Conservation (phyloP, 2,888 invertebrate genomes). For the Galeruca laticollis region DNA sequence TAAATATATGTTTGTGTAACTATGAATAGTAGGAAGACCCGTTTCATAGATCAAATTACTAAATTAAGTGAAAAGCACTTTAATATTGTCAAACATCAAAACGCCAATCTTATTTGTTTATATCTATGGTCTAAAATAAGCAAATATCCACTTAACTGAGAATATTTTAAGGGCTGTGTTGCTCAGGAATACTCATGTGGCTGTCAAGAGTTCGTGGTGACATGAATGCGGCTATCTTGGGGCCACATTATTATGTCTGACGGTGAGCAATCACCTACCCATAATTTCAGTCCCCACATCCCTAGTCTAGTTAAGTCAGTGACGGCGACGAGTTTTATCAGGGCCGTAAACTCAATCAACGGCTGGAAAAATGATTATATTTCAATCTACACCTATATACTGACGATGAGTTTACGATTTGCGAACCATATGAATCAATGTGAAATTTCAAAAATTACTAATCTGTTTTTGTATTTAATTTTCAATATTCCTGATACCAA, state of each 20-base stretch:
- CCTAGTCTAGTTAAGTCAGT: constrained; percentile 58
- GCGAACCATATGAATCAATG: no score
- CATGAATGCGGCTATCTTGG: constrained; percentile 44
- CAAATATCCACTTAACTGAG: constrained; percentile 13
- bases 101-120: neutral
- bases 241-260: constrained; percentile 54
- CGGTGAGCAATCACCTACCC: constrained; percentile 52
- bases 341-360: neutral
- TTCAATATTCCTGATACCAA: no score
- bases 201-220: constrained; percentile 39
- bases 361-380: neutral
- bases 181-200: constrained; percentile 1
- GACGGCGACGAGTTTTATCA: constrained; percentile 33
- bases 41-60: no score
- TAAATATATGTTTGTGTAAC: no score
- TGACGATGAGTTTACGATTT: neutral
- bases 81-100: neutral
- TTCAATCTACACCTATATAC: neutral
- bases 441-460: no score
- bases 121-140: no score
- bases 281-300: constrained; percentile 51
- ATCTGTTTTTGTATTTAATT: no score
- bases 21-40: no score
- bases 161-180: neutral
- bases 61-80: no score